Evolutionary conservation across 2,888 invertebrate genomes (phyloP), one percentile per base, ranked within the genome.

Genomic region (Argyresthia goedartella): DNA sequence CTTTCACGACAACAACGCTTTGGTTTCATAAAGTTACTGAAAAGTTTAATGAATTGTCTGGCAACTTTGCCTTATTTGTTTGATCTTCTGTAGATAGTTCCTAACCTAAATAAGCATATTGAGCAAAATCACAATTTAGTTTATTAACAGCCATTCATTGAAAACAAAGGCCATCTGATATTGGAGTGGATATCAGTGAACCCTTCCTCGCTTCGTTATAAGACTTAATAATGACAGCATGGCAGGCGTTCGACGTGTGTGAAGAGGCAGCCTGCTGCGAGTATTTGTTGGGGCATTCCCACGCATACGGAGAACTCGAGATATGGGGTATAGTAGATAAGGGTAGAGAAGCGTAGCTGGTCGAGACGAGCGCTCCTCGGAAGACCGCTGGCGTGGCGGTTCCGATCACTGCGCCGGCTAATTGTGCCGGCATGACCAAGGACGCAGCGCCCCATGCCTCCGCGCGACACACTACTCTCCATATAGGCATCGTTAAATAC

Each of bases 371-470:
- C 48, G 36, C 35, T 15, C 36, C 36, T 14, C 9, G 14, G 46
- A 46, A 13, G 48, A 13, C 16, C 15, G 49, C 49, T 14, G 36
- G 39, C 41, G 41, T 50, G 50, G 61, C 73, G 71, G 82, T 82
- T 81, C 81, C 81, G 73, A 81, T 77, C 81, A 69, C 76, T 75
- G 81, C 73, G 65, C 72, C 69, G 75, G 64, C 79, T 82, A 82
- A 84, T 84, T 81, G 80, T 72, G 63, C 64, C 55, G 63, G 50
- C 64, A 56, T 63, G 57, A 63, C 68, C 73, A 75, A 76, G 75
- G 75, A 67, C 71, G 61, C 61, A 11, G n/a, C 41, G 48, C 47
- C 49, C 41, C 42, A 42, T 50, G 50, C 41, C 42, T 42, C 50
- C 16, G 13, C 50, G 50, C 41, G 42, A 50, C 25, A 50, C 42